phyloP scores from a whole-genome alignment of 2,888 invertebrate genomes.

The Campoletis raptor region DNA sequence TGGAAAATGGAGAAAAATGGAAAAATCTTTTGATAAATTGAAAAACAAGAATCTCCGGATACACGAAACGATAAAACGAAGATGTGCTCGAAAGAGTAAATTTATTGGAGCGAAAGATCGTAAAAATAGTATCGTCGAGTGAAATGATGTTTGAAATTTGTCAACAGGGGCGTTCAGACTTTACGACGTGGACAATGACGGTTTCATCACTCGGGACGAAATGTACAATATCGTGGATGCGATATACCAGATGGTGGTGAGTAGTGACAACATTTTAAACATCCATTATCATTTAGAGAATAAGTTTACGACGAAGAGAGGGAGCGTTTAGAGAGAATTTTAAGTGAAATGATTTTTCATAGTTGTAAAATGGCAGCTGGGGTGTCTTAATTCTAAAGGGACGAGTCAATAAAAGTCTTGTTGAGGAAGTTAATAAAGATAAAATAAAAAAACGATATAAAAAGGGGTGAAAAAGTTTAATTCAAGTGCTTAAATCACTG shows the following conservation, averaged over 20 bases:
- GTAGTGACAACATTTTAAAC: conserved; percentile 82
- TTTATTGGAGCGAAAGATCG: not conserved
- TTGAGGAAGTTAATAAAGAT: not conserved
- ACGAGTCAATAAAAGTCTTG: not conserved
- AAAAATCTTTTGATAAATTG: not conserved
- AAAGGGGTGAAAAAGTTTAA: not conserved
- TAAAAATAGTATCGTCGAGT: not conserved
- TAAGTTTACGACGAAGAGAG: not conserved
- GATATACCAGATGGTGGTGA: conserved; percentile 99
- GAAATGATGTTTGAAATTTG: conserved; percentile 32
- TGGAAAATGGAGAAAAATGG: no score
- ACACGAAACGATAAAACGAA: no score
- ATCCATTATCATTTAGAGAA: not conserved
- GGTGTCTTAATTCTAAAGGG: not conserved
- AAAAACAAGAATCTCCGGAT: not conserved
- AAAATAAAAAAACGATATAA: not conserved
- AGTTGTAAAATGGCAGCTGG: not conserved
- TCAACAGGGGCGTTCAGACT: conserved; percentile 96
- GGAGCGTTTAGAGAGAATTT: not conserved
- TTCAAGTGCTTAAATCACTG: not conserved
- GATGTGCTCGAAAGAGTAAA: not conserved
- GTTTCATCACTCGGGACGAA: conserved; percentile 97
- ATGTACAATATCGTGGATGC: conserved; percentile 99
- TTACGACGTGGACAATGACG: conserved; percentile 98
- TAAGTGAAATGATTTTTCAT: not conserved